phyloP scores from a whole-genome alignment of 2,113 vertebrate species.

The Poecile atricapillus region DNA sequence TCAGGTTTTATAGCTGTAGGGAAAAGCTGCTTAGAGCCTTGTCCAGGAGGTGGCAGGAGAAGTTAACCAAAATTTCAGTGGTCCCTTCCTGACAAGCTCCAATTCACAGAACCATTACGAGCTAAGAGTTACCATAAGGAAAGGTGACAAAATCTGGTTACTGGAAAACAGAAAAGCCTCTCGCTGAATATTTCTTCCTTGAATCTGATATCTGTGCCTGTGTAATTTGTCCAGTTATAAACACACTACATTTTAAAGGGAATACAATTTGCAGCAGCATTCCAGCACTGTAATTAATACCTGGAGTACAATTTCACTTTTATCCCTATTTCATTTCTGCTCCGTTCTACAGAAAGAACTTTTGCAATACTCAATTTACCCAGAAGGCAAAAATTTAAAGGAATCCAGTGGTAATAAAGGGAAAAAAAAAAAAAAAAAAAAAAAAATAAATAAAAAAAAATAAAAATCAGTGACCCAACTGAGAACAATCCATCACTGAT shows the following conservation, averaged over 20 bases:
- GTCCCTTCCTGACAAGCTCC: not conserved
- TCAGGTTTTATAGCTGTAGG: rapidly evolving
- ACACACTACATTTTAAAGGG: not conserved
- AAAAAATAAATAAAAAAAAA: not conserved
- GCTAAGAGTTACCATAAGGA: not conserved
- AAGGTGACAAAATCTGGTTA: not conserved
- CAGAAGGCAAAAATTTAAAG: not conserved
- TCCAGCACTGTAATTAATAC: not conserved
- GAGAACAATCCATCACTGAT: not conserved
- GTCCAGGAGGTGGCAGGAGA: slow-evolving; percentile 75
- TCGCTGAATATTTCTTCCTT: rapidly evolving
- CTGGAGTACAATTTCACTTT: not conserved
- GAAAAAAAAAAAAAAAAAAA: not conserved
- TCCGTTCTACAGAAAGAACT: not conserved
- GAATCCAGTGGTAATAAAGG: not conserved
- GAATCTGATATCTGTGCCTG: rapidly evolving
- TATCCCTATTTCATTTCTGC: not conserved
- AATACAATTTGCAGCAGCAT: not conserved
- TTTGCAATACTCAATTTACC: not conserved
- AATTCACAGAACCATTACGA: rapidly evolving
- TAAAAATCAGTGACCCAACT: not conserved
- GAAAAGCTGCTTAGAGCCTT: not conserved
- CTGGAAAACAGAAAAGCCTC: not conserved
- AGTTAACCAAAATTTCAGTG: slow-evolving; percentile 28
- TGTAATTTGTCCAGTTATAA: not conserved